Conservation (phyloP, 2,888 invertebrate genomes). For the Eilema depressum region DNA sequence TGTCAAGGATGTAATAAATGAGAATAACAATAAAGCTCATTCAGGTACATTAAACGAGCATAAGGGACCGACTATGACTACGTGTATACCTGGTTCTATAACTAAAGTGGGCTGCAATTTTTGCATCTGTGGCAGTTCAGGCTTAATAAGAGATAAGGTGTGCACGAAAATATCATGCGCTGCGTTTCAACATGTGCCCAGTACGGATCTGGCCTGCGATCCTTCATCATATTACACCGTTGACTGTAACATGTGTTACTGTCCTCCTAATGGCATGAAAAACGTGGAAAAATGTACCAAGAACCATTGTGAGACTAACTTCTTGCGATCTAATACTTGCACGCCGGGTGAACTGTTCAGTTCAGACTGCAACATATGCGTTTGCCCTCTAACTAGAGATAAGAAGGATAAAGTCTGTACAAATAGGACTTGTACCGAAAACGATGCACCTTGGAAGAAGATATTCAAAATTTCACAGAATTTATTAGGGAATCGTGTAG, state of each 20-base stretch:
- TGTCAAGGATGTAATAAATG: conserved; percentile 61
- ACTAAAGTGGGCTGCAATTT: conserved; percentile 75
- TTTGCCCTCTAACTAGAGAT: conserved; percentile 76
- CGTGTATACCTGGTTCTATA: conserved; percentile 72
- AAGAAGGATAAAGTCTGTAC: conserved; percentile 73
- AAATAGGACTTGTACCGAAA: conserved; percentile 64
- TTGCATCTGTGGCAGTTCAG: conserved; percentile 77
- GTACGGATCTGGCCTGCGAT: conserved; percentile 67
- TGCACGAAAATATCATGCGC: conserved; percentile 74
- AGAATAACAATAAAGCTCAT: conserved; percentile 23
- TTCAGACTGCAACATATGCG: conserved; percentile 78
- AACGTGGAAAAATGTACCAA: conserved; percentile 80
- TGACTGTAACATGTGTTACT: conserved; percentile 79
- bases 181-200: conserved; percentile 20
- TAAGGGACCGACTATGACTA: conserved; percentile 30
- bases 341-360: conserved; percentile 74
- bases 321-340: conserved; percentile 68
- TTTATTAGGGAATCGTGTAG: conserved; percentile 56
- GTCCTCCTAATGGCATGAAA: conserved; percentile 73
- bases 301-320: conserved; percentile 73
- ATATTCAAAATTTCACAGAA: conserved; percentile 67
- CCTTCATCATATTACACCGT: conserved; percentile 76
- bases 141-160: conserved; percentile 60
- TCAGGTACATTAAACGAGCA: background rate
- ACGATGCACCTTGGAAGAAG: conserved; percentile 64